These are phyloP conservation scores for Sorex araneus DNA, from an alignment of 2,113 vertebrate species.

Conservation along the genomic window DNA sequence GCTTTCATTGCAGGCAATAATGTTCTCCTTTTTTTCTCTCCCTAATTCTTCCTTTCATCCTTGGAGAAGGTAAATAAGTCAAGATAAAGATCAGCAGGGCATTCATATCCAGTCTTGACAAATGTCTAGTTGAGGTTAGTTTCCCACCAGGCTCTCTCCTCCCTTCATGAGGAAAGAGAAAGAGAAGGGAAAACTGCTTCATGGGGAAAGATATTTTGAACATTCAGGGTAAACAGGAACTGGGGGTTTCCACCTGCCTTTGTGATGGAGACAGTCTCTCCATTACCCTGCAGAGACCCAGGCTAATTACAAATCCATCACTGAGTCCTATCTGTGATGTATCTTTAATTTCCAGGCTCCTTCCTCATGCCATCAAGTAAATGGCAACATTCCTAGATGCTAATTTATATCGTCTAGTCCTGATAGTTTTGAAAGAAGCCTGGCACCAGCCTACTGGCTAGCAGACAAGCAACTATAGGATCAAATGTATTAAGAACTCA, in stretches of 20 bases:
- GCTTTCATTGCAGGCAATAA: no score
- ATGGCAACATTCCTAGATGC: slow-evolving; percentile 56
- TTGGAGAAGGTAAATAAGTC: background rate
- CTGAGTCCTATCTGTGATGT: background rate
- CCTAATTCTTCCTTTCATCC: background rate
- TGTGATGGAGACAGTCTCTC: background rate
- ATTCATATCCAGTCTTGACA: background rate
- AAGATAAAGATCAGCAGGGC: background rate
- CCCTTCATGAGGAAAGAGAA: background rate
- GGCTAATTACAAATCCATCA: slow-evolving; percentile 3
- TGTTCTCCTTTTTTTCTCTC: background rate
- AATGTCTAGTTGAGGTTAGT: background rate
- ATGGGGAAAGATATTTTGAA: background rate
- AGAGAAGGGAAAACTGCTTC: background rate
- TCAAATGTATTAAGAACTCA: background rate
- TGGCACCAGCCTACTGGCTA: background rate
- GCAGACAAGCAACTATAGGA: background rate
- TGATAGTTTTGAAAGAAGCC: slow-evolving; percentile 52
- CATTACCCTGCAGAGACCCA: slow-evolving; percentile 23
- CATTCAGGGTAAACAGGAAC: background rate
- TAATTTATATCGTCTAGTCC: slow-evolving; percentile 53
- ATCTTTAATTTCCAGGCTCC: background rate
- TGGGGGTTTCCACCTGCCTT: background rate
- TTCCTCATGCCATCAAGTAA: slow-evolving; percentile 38
- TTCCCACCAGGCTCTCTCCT: background rate